A percentile compares a stretch with the other conserved stretches of the same genome.
phyloP scores from a whole-genome alignment of 1,140 invertebrate species.

The Atta cephalotes region DNA sequence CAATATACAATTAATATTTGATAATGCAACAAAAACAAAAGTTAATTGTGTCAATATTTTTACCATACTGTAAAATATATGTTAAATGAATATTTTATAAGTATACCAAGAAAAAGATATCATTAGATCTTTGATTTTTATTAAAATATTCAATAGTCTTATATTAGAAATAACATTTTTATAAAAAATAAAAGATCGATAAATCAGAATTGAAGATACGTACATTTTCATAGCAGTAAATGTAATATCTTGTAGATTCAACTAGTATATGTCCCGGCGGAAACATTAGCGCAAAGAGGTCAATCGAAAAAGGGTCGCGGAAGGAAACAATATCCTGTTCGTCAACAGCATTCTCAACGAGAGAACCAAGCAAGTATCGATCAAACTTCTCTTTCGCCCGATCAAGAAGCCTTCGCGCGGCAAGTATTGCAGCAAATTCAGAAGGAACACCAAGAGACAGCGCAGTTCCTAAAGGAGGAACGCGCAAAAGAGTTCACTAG shows the following conservation, averaged over 20 bases:
- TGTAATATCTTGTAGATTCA: conserved; percentile 87
- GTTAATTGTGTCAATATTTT: background rate
- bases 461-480: conserved; percentile 78
- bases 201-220: background rate
- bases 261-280: conserved; percentile 92
- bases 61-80: background rate
- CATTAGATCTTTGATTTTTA: background rate
- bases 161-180: too few relatives aligned
- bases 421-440: conserved; percentile 85
- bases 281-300: conserved; percentile 89
- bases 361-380: conserved; percentile 75
- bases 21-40: background rate
- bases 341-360: conserved; percentile 80
- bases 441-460: conserved; percentile 82
- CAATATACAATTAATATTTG: background rate
- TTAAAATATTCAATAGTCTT: background rate
- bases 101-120: too few relatives aligned
- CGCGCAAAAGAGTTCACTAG: conserved; percentile 80
- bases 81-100: background rate
- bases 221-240: background rate
- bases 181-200: background rate
- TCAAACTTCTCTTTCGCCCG: conserved; percentile 5
- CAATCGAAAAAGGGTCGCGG: conserved; percentile 78
- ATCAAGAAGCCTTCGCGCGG: conserved; percentile 83
- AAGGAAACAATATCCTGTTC: conserved; percentile 74